Percentiles rank a stretch among this genome's conserved stretches.
Evolutionary conservation across 1,140 invertebrate genomes (phyloP).

Genomic region (Listronotus bonariensis): DNA sequence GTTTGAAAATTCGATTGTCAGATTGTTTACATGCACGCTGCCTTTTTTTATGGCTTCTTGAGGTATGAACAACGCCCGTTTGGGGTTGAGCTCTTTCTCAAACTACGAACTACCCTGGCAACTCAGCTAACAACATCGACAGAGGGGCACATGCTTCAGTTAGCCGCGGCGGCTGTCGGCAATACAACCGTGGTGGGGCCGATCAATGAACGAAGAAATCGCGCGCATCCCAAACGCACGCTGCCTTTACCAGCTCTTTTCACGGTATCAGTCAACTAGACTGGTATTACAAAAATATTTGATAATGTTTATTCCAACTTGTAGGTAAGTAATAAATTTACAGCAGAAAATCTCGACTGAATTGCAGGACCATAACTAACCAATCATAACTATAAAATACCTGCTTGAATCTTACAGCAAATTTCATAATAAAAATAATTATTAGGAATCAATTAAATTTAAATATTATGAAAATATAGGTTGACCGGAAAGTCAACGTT

Average conservation of each 20-base stretch:
- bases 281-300: background rate
- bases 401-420: too few species aligned
- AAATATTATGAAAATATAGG: too few species aligned
- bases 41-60: slow-evolving; percentile 1
- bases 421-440: too few species aligned
- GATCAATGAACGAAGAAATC: slow-evolving; percentile 43
- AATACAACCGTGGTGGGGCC: slow-evolving; percentile 34
- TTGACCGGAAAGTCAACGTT: too few species aligned
- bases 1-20: slow-evolving; percentile 8
- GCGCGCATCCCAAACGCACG: slow-evolving; percentile 29
- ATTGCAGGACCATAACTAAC: too few species aligned
- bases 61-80: slow-evolving; percentile 44
- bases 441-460: too few species aligned
- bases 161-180: slow-evolving; percentile 12
- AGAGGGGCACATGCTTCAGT: slow-evolving; percentile 37
- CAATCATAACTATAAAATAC: too few species aligned
- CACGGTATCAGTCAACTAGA: slow-evolving; percentile 10
- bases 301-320: too few species aligned
- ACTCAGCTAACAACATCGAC: slow-evolving; percentile 32
- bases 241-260: background rate
- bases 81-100: slow-evolving; percentile 39
- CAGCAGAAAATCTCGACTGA: too few species aligned
- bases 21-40: slow-evolving; percentile 28
- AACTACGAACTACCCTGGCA: slow-evolving; percentile 48
- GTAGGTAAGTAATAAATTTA: too few species aligned